Evolutionary conservation across 2,113 vertebrate species (phyloP).

Genomic region (Austrofundulus limnaeus): DNA sequence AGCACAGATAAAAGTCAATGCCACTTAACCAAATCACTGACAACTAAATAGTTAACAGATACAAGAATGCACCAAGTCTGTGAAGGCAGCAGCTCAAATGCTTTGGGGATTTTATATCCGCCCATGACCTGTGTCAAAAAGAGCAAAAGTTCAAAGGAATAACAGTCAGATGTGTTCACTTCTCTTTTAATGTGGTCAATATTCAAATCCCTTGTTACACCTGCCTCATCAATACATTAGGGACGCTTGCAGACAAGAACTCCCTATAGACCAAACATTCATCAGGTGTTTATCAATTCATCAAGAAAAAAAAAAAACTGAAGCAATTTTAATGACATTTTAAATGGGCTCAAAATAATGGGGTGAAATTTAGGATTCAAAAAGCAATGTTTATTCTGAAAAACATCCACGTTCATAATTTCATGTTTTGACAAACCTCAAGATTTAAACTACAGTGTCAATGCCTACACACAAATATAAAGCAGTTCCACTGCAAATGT

Average conservation of each 20-base stretch:
- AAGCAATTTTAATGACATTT: not conserved
- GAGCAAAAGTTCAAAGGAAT: slow-evolving; percentile 52
- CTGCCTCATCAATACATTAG: slow-evolving; percentile 9
- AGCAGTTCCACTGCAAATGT: slow-evolving; percentile 52
- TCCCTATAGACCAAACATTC: slow-evolving; percentile 5
- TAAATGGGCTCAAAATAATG: not conserved
- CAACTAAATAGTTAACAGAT: slow-evolving; percentile 95
- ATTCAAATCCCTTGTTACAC: slow-evolving; percentile 27
- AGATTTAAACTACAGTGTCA: slow-evolving; percentile 12
- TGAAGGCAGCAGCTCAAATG: slow-evolving; percentile 69
- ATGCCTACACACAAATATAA: slow-evolving; percentile 23
- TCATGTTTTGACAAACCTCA: not conserved
- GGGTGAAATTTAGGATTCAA: not conserved
- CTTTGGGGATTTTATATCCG: slow-evolving; percentile 66
- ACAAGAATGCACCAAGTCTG: slow-evolving; percentile 82
- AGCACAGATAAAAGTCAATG: slow-evolving; percentile 96
- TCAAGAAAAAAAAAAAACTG: not conserved
- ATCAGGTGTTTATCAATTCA: not conserved
- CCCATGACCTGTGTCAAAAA: slow-evolving; percentile 57
- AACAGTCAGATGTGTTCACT: slow-evolving; percentile 36
- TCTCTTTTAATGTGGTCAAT: slow-evolving; percentile 38
- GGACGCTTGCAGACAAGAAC: not conserved
- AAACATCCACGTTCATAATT: not conserved
- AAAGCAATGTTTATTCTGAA: not conserved
- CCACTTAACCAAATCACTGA: slow-evolving; percentile 94